A percentile compares a stretch with the other conserved stretches of the same genome.
These are phyloP conservation scores for Phymanthus crucifer DNA, from an alignment of 92 coral and sea anemone genomes.

Conservation along the genomic window DNA sequence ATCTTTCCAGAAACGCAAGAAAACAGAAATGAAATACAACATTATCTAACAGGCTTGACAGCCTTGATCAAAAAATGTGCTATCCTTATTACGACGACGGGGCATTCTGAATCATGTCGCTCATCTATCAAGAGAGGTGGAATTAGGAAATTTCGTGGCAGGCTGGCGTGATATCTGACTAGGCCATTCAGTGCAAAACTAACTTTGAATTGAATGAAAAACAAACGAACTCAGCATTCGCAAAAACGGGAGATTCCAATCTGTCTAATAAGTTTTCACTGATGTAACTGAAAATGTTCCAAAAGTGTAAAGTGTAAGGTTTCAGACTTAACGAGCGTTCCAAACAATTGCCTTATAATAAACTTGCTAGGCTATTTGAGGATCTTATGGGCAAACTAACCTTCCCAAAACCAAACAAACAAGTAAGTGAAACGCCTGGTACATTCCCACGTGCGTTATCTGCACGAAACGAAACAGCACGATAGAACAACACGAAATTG, in stretches of 20 bases:
- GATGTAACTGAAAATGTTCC: neutral
- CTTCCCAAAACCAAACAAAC: conserved; percentile 4
- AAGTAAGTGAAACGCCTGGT: conserved; percentile 21
- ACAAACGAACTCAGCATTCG: neutral
- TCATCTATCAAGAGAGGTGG: neutral
- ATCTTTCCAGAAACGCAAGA: neutral
- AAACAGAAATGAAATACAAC: neutral
- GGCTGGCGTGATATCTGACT: neutral
- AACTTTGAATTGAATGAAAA: neutral
- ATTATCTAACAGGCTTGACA: neutral
- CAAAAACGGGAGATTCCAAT: neutral
- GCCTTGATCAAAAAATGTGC: neutral
- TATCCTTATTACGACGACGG: neutral
- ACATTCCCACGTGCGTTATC: conserved; percentile 28
- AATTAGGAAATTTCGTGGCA: neutral
- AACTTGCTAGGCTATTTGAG: neutral
- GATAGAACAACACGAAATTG: conserved; percentile 19
- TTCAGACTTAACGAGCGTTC: neutral
- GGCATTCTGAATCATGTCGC: neutral
- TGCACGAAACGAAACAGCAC: conserved; percentile 29
- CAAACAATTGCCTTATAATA: neutral
- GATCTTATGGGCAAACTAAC: conserved; percentile 7
- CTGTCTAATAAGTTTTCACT: neutral
- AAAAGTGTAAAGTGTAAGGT: neutral
- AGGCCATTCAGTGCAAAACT: neutral